Evolutionary conservation across 2,888 invertebrate species (phyloP).

Genomic region (Volucella zonaria): DNA sequence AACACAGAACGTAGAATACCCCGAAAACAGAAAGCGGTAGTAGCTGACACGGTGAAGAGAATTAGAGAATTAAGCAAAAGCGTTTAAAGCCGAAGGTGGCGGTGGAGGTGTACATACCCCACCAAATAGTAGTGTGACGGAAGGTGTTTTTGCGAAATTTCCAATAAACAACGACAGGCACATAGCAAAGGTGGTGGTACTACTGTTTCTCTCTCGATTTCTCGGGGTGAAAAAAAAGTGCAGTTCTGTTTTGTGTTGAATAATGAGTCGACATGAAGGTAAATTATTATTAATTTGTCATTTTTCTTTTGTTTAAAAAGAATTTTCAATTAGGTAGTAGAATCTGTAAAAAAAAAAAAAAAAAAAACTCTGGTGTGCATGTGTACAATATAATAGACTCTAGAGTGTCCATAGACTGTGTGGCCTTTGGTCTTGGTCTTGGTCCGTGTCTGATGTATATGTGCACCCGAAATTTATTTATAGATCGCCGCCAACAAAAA

Average conservation of each 20-base stretch:
- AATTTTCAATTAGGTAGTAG: slow-evolving; percentile 50
- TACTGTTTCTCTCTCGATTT: slow-evolving; percentile 63
- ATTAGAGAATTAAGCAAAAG: too few species aligned
- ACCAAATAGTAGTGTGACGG: slow-evolving; percentile 33
- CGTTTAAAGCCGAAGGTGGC: not conserved
- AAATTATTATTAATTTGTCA: slow-evolving; percentile 80
- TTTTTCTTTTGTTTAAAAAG: not conserved
- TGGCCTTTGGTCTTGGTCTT: slow-evolving; percentile 5
- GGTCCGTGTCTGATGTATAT: not conserved
- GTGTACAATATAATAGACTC: not conserved
- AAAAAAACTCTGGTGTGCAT: not conserved
- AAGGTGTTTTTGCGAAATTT: slow-evolving; percentile 61
- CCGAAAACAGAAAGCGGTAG: slow-evolving; percentile 1
- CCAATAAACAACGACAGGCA: slow-evolving; percentile 53
- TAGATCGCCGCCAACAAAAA: slow-evolving; percentile 14
- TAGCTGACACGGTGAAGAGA: not conserved
- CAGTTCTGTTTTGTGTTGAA: slow-evolving; percentile 75
- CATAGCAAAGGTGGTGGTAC: slow-evolving; percentile 55
- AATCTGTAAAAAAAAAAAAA: not conserved
- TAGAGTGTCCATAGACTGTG: slow-evolving; percentile 21
- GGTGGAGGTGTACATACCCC: slow-evolving; percentile 3
- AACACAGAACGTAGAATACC: slow-evolving; percentile 3
- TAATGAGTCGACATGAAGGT: slow-evolving; percentile 98
- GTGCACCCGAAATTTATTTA: slow-evolving; percentile 17
- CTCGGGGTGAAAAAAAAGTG: slow-evolving; percentile 64